Evolutionary conservation across 2,888 invertebrate genomes (phyloP).

Genomic region (Laspeyria flexula): DNA sequence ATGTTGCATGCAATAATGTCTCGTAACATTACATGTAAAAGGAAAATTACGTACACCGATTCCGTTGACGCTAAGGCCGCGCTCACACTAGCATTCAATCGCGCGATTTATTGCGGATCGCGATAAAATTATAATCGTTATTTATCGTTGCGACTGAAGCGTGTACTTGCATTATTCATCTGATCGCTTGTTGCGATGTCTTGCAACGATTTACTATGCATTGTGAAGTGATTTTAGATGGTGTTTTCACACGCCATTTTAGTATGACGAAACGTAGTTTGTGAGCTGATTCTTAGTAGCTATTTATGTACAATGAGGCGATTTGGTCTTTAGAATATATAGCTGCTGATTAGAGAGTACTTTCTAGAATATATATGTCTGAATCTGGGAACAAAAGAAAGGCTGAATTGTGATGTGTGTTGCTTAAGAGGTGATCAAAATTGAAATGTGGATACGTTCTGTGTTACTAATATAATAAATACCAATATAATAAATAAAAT

Average conservation of each 20-base stretch:
- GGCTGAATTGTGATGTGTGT: constrained; percentile 1
- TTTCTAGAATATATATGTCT: constrained; percentile 6
- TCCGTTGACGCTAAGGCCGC: constrained; percentile 44
- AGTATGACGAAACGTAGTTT: constrained; percentile 50
- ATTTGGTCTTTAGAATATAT: constrained; percentile 36
- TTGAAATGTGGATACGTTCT: background rate
- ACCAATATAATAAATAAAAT: too few species aligned
- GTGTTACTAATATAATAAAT: too few species aligned
- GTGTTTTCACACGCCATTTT: constrained; percentile 57
- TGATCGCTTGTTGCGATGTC: constrained; percentile 62
- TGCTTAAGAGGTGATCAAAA: background rate
- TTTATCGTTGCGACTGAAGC: constrained; percentile 68
- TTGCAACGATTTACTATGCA: constrained; percentile 68
- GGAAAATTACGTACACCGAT: constrained; percentile 61
- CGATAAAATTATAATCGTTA: constrained; percentile 84
- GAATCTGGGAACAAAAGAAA: constrained; percentile 2
- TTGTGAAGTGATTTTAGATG: constrained; percentile 57
- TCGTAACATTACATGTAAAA: constrained; percentile 48
- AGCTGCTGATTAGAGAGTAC: constrained; percentile 14
- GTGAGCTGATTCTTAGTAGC: constrained; percentile 43
- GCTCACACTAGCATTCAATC: constrained; percentile 60
- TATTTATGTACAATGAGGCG: constrained; percentile 17
- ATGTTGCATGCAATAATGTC: constrained; percentile 16
- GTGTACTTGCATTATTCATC: constrained; percentile 81
- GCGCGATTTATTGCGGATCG: constrained; percentile 74